phyloP scores from a whole-genome alignment of 2,113 vertebrate genomes.

The Oenanthe melanoleuca region DNA sequence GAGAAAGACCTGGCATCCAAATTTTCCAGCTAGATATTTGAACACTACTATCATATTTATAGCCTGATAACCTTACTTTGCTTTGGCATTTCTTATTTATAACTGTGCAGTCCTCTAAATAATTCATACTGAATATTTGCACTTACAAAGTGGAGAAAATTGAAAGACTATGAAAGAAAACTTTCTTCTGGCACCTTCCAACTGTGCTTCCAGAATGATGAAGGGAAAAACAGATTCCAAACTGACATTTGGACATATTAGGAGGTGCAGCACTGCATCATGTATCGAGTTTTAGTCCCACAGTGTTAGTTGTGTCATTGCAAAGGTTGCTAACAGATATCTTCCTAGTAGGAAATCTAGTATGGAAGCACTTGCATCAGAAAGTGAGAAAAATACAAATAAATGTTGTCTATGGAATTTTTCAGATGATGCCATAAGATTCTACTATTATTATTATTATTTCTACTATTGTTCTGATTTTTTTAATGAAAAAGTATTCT shows the following conservation, averaged over 20 bases:
- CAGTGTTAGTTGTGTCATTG: neutral
- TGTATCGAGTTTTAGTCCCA: neutral
- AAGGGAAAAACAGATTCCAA: neutral
- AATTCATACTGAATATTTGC: conserved; percentile 28
- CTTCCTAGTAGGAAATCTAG: neutral
- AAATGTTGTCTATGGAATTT: neutral
- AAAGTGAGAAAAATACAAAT: neutral
- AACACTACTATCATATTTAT: conserved; percentile 26
- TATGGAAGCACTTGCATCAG: neutral
- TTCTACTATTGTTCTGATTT: neutral
- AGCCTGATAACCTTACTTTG: neutral
- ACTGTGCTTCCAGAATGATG: neutral
- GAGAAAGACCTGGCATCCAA: neutral
- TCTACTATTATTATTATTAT: neutral
- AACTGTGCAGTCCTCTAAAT: conserved; percentile 19
- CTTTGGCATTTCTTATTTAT: conserved; percentile 41
- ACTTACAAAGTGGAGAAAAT: neutral
- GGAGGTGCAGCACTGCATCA: neutral
- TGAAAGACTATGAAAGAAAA: neutral
- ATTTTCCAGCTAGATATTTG: neutral
- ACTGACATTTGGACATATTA: neutral
- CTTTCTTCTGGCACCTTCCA: neutral
- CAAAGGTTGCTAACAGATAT: neutral
- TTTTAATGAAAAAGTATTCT: neutral
- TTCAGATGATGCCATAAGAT: neutral